Percentiles rank a stretch among this genome's conserved stretches.
Evolutionary conservation across 2,113 vertebrate genomes (phyloP).

Genomic region (Tachycineta bicolor): DNA sequence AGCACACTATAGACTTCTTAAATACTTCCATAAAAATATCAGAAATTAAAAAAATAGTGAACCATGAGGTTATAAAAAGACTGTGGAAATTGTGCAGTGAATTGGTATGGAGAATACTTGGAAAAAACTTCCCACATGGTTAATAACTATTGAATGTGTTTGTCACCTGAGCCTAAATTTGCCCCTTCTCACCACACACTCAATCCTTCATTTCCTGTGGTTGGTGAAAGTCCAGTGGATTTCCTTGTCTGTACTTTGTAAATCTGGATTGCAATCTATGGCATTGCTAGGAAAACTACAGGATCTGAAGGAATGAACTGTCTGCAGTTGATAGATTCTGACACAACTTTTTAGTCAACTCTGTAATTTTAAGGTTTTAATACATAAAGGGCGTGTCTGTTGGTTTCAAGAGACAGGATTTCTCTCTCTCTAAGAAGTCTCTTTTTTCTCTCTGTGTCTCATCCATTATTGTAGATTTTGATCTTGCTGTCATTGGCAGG

Average conservation of each 20-base stretch:
- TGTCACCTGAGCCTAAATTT: background rate
- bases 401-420: background rate
- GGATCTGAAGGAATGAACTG: background rate
- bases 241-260: background rate
- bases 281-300: background rate
- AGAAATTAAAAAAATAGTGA: background rate
- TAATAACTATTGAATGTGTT: background rate
- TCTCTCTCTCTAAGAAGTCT: background rate
- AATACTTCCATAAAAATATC: background rate
- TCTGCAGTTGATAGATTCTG: background rate
- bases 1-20: background rate
- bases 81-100: background rate
- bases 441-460: background rate
- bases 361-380: background rate
- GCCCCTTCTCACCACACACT: background rate
- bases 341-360: background rate
- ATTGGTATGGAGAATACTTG: background rate
- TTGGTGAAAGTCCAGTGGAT: background rate
- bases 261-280: background rate
- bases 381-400: background rate
- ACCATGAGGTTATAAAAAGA: background rate
- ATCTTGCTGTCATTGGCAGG: background rate
- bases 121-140: background rate
- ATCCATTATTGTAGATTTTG: background rate
- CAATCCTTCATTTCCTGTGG: background rate